phyloP scores from a whole-genome alignment of 2,113 vertebrate species.

The Solenodon paradoxus region DNA sequence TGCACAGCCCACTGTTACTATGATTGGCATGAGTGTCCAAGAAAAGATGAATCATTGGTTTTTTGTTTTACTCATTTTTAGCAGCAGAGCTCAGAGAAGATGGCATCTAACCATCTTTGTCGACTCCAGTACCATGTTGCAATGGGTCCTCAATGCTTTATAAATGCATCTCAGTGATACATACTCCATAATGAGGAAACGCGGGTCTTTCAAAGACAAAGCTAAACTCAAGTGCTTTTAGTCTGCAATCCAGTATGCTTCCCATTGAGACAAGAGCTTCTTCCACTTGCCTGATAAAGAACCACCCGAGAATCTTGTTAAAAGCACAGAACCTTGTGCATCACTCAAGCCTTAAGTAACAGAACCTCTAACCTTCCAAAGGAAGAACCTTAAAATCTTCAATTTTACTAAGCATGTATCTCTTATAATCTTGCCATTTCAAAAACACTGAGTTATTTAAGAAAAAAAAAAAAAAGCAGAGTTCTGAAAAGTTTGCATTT shows the following conservation, averaged over 20 bases:
- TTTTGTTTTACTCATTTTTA: no score
- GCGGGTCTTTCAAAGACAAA: not conserved
- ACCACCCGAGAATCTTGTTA: not conserved
- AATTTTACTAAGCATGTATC: not conserved
- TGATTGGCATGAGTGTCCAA: not conserved
- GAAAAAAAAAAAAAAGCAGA: not conserved
- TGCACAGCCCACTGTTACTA: not conserved
- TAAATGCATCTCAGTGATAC: not conserved
- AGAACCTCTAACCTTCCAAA: not conserved
- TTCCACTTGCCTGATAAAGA: not conserved
- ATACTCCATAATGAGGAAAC: not conserved
- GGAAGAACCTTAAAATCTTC: not conserved
- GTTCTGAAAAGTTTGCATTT: not conserved
- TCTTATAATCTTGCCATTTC: not conserved
- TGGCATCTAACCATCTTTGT: not conserved
- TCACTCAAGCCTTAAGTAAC: not conserved
- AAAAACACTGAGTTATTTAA: not conserved
- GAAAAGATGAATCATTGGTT: not conserved
- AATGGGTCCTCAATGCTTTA: not conserved
- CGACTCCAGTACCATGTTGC: not conserved
- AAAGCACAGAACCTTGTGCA: not conserved
- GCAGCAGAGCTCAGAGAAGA: not conserved
- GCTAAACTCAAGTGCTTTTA: not conserved
- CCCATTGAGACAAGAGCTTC: not conserved
- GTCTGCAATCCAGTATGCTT: not conserved